Percentiles rank a stretch among this genome's conserved stretches.
phyloP scores from a whole-genome alignment of 1,140 invertebrate species.

The Zaprionus lachaisei region DNA sequence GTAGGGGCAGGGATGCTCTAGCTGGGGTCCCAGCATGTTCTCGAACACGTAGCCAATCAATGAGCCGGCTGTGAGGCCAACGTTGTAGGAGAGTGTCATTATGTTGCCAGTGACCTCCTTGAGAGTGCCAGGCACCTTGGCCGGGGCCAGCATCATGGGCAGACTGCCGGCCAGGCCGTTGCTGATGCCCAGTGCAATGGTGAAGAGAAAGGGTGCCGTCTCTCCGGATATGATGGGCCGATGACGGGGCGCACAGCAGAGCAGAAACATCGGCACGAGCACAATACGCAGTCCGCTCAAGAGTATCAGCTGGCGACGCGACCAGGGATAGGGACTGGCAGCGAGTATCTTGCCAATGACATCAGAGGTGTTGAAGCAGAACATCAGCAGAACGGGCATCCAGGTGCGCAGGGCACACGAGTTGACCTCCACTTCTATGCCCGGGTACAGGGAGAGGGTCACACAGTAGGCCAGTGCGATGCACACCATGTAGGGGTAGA shows the following conservation, averaged over 20 bases:
- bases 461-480: conserved; percentile 95
- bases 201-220: conserved; percentile 87
- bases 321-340: conserved; percentile 92
- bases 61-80: conserved; percentile 93
- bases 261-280: conserved; percentile 91
- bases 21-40: conserved; percentile 88
- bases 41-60: conserved; percentile 93
- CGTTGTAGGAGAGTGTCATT: conserved; percentile 95
- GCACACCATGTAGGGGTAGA: conserved; percentile 95
- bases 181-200: conserved; percentile 91
- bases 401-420: conserved; percentile 92
- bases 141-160: conserved; percentile 95
- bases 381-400: conserved; percentile 97
- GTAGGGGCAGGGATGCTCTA: conserved; percentile 84
- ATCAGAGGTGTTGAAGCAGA: conserved; percentile 93
- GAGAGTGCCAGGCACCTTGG: conserved; percentile 91
- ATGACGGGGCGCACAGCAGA: conserved; percentile 91
- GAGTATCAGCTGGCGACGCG: conserved; percentile 89
- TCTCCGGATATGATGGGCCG: conserved; percentile 90
- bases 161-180: conserved; percentile 95
- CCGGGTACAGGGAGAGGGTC: conserved; percentile 94
- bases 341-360: conserved; percentile 94
- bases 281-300: conserved; percentile 89
- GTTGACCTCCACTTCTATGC: conserved; percentile 94
- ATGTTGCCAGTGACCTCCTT: conserved; percentile 94